Evolutionary conservation across 2,888 invertebrate species (phyloP).

Genomic region (Flexamia atlantica): DNA sequence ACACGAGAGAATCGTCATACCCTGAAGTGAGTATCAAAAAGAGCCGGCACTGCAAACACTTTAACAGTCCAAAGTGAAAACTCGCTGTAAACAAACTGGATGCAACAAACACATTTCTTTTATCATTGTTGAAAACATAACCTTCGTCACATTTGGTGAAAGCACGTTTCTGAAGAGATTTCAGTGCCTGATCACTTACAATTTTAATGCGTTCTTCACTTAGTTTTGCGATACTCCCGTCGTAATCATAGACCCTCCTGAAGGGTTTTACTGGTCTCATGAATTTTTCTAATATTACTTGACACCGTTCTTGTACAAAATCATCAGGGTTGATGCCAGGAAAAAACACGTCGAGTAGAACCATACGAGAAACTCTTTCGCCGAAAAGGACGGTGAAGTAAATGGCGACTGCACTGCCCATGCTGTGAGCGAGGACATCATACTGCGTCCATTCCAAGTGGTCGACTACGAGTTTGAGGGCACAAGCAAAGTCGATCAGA

Average conservation of each 20-base stretch:
- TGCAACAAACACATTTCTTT: slow-evolving; percentile 66
- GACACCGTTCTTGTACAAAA: slow-evolving; percentile 63
- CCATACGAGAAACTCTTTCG: slow-evolving; percentile 69
- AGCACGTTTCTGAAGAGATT: slow-evolving; percentile 65
- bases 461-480: slow-evolving; percentile 71
- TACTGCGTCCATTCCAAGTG: slow-evolving; percentile 73
- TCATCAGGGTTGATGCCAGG: slow-evolving; percentile 65
- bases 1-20: slow-evolving; percentile 64
- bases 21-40: slow-evolving; percentile 69
- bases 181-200: slow-evolving; percentile 65
- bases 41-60: slow-evolving; percentile 68
- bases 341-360: slow-evolving; percentile 71
- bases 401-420: slow-evolving; percentile 74
- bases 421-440: slow-evolving; percentile 72
- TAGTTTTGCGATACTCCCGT: slow-evolving; percentile 67
- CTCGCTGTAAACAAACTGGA: slow-evolving; percentile 64
- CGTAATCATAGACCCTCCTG: slow-evolving; percentile 64
- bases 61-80: slow-evolving; percentile 66
- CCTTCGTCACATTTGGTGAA: slow-evolving; percentile 63
- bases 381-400: slow-evolving; percentile 69
- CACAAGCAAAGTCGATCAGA: slow-evolving; percentile 70
- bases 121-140: slow-evolving; percentile 69
- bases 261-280: slow-evolving; percentile 65
- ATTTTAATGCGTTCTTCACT: slow-evolving; percentile 63
- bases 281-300: slow-evolving; percentile 66